phyloP scores from a whole-genome alignment of 2,113 vertebrate genomes.

The Eublepharis macularius region DNA sequence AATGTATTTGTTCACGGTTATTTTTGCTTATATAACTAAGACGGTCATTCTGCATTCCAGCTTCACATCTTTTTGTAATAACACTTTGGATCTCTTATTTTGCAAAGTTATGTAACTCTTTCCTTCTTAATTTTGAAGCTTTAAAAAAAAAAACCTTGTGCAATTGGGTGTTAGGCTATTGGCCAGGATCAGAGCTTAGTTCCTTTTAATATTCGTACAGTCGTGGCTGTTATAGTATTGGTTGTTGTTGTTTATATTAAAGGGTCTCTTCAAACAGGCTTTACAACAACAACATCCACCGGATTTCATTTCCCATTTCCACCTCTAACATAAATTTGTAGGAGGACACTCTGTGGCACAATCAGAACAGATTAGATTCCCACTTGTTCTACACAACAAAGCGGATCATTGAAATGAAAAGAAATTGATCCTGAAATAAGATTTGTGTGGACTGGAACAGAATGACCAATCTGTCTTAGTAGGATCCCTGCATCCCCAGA shows the following conservation, averaged over 20 bases:
- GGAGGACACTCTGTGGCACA: background rate
- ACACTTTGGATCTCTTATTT: background rate
- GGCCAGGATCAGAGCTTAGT: background rate
- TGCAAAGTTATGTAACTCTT: background rate
- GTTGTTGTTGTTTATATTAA: background rate
- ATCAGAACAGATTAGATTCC: background rate
- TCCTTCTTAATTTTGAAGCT: background rate
- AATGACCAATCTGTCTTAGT: background rate
- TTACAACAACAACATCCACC: too few species aligned
- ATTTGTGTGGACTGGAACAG: background rate
- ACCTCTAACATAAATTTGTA: background rate
- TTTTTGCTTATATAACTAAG: background rate
- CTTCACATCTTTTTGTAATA: background rate
- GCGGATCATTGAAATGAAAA: background rate
- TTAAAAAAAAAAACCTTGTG: too few species aligned
- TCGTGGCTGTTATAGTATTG: background rate
- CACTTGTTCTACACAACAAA: background rate
- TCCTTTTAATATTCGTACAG: background rate
- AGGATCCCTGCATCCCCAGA: background rate
- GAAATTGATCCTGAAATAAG: slow-evolving; percentile 1
- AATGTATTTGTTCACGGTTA: too few species aligned
- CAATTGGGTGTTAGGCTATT: background rate
- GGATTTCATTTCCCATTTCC: background rate
- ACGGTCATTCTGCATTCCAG: background rate
- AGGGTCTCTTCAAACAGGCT: too few species aligned